Base-by-base conservation (phyloP, 2,888 invertebrate species). In the Apomyelois bistriatella region DNA sequence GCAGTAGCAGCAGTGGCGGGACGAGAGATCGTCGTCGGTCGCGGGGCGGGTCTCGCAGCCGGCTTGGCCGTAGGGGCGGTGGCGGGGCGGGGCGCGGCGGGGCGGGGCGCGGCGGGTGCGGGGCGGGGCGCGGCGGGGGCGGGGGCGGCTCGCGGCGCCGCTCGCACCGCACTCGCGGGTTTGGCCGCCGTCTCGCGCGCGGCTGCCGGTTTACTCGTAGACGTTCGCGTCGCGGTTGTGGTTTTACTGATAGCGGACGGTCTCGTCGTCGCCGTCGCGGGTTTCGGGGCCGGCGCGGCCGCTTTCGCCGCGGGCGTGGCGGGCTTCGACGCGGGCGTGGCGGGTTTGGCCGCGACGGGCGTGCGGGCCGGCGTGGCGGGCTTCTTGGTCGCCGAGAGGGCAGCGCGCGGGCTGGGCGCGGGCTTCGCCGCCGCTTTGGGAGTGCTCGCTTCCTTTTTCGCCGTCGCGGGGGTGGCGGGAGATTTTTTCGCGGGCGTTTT, bases 321-420 rank as follows among this genome's bases (percentile, higher is more conserved):
- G 32, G 76, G 62, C 15, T 68, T 48, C 54, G 66, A 54, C 12
- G 67, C 47, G 48, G 64, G 50, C 30, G 65, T 55, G 28, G 67
- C 61, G 10, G 60, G 62, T 1, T 88, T 74, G 57, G 86, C 90
- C 55, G 52, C 82, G 87, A 7, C 85, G 84, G 1, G 68, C 49
- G 6, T 64, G 54, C 49, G 55, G 13, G 53, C 58, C 16, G 52
- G 64, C 30, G 65, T 49, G 8, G 66, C 53, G 15, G 64, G 53
- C 17, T 57, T 61, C 48, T 64, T 56, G 58, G 58, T 50, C n/a
- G 69, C 64, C 7, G 75, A 61, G 0, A 66, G 60, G 2, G 80
- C 65, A 1, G 68, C 74, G 42, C 61, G 76, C 35, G 12, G 35
- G 5, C 35, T 35, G 17, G 72, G 66, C 5, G 73, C 57, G 46